Percentiles rank a stretch among this genome's conserved stretches.
These are phyloP conservation scores for Heliocidaris tuberculata DNA, from an alignment of 35 echinoderm and acorn worm genomes.

Conservation along the genomic window DNA sequence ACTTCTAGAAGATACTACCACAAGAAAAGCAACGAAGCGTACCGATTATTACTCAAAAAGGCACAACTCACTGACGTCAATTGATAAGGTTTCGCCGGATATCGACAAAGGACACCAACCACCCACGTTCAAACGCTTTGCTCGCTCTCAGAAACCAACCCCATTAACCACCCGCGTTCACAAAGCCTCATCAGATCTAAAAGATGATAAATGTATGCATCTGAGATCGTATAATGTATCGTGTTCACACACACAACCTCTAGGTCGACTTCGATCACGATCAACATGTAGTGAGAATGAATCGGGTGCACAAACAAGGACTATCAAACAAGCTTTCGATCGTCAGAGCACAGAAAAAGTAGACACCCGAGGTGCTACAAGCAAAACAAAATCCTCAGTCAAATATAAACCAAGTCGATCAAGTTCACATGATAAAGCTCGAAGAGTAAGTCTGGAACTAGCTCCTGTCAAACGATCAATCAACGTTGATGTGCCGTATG, in stretches of 20 bases:
- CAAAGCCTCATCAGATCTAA: background rate
- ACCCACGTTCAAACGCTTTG: conserved; percentile 24
- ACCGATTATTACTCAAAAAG: background rate
- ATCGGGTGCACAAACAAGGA: background rate
- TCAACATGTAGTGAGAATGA: conserved; percentile 44
- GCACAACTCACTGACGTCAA: background rate
- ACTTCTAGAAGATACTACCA: background rate
- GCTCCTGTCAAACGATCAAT: conserved; percentile 19
- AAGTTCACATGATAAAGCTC: background rate
- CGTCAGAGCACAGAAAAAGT: background rate
- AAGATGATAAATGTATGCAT: conserved; percentile 21
- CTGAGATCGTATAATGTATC: conserved; percentile 30
- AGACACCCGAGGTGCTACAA: background rate
- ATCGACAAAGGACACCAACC: conserved; percentile 20
- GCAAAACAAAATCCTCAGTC: background rate
- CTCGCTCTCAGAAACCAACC: conserved; percentile 21
- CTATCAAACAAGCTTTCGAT: background rate
- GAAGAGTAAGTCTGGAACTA: background rate
- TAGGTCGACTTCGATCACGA: conserved; percentile 32
- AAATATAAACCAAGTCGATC: background rate
- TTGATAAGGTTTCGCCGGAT: background rate
- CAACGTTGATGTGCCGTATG: conserved; percentile 17
- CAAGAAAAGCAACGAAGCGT: conserved; percentile 2
- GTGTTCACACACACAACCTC: background rate
- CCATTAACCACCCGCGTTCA: background rate